phyloP scores from a whole-genome alignment of 2,797 vertebrate genomes.

The Chaetophractus vellerosus region DNA sequence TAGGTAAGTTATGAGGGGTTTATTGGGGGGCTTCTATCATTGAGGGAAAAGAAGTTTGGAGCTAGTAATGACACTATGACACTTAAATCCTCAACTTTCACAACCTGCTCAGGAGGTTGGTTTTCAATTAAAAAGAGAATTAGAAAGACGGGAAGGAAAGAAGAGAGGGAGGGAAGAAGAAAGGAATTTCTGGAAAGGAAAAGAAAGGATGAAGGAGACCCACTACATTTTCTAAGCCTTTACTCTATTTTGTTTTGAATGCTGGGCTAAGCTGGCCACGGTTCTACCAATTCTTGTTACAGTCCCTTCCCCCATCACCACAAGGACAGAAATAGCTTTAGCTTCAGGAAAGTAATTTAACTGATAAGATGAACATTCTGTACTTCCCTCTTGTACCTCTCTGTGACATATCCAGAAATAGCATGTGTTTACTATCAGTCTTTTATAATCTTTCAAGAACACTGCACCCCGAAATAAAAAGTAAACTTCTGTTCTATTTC shows the following conservation, averaged over 20 bases:
- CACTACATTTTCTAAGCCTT: background rate
- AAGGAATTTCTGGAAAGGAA: background rate
- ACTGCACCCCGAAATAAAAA: background rate
- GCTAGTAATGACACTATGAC: background rate
- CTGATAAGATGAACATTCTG: background rate
- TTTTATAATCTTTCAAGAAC: background rate
- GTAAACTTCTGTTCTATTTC: background rate
- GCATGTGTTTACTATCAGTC: background rate
- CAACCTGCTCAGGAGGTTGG: background rate
- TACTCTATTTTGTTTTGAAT: background rate
- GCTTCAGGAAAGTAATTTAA: constrained; percentile 48
- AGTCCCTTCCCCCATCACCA: background rate
- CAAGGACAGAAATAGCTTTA: constrained; percentile 40
- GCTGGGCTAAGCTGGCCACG: background rate
- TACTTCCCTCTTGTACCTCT: background rate
- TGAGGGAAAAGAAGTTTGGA: background rate
- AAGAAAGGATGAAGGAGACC: background rate
- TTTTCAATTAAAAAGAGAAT: background rate
- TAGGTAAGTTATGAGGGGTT: background rate
- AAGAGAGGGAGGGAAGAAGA: background rate
- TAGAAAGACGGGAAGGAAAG: background rate
- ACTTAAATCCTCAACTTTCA: background rate
- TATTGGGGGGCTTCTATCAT: background rate
- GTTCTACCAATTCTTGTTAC: background rate
- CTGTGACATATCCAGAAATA: constrained; percentile 45